Percentiles rank a stretch among this genome's conserved stretches.
phyloP scores from a whole-genome alignment of 2,888 invertebrate genomes.

The Polia nebulosa region DNA sequence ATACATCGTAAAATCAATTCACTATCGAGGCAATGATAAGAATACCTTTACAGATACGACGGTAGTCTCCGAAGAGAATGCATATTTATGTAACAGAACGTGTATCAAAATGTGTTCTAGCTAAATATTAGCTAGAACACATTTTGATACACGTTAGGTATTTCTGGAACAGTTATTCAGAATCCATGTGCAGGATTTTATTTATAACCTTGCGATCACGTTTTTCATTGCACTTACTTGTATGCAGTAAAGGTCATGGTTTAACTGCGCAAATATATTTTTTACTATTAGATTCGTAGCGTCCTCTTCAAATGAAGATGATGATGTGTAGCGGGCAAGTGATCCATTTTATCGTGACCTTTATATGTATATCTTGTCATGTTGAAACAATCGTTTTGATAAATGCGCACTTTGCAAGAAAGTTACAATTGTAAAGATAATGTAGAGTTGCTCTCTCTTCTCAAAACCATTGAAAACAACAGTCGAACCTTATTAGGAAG shows the following conservation, averaged over 20 bases:
- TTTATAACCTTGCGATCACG: constrained; percentile 30
- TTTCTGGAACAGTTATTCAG: constrained; percentile 37
- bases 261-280: background rate
- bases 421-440: constrained; percentile 1
- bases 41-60: constrained; percentile 26
- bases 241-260: constrained; percentile 30
- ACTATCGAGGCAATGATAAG: constrained; percentile 21
- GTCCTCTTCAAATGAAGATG: constrained; percentile 1
- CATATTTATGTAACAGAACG: constrained; percentile 36
- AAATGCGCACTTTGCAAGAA: constrained; percentile 6
- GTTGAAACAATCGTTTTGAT: background rate
- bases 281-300: background rate
- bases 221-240: constrained; percentile 22
- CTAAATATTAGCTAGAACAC: no score
- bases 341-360: constrained; percentile 3
- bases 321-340: background rate
- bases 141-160: constrained; percentile 22
- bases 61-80: constrained; percentile 10
- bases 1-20: constrained; percentile 32
- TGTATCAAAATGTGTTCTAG: constrained; percentile 28
- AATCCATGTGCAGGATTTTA: constrained; percentile 26
- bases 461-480: background rate
- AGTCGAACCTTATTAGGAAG: background rate
- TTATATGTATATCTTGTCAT: constrained; percentile 2
- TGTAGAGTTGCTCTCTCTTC: background rate